Conservation (phyloP, 2,888 invertebrate genomes). For the Rhingia campestris region DNA sequence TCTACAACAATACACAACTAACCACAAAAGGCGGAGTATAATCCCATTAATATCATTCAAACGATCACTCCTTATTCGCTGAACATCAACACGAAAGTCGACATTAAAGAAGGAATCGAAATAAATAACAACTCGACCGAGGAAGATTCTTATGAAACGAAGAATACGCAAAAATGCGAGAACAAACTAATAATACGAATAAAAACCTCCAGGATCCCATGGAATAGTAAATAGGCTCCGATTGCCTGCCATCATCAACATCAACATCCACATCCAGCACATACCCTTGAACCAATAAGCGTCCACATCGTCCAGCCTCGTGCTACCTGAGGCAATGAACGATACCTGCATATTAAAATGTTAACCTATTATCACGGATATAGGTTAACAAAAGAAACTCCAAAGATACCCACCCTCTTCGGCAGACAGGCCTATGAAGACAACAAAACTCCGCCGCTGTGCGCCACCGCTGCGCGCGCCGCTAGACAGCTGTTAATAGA, state of each 20-base stretch:
- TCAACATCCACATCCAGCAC: slow-evolving; percentile 52
- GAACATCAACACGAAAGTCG: not conserved
- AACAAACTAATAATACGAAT: not conserved
- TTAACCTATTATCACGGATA: slow-evolving; percentile 75
- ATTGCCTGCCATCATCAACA: slow-evolving; percentile 37
- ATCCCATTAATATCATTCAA: slow-evolving; percentile 36
- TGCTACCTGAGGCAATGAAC: slow-evolving; percentile 72
- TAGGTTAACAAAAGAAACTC: slow-evolving; percentile 74
- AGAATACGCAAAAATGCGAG: not conserved
- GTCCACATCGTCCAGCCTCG: slow-evolving; percentile 69
- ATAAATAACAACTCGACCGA: slow-evolving; percentile 42
- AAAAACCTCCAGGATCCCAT: slow-evolving; percentile 38
- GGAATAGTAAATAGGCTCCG: slow-evolving; percentile 55
- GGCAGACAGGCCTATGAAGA: slow-evolving; percentile 61
- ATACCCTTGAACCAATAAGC: slow-evolving; percentile 75
- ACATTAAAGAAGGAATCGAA: slow-evolving; percentile 12
- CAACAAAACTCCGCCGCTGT: slow-evolving; percentile 24
- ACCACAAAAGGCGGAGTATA: slow-evolving; percentile 43
- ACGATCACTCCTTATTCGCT: slow-evolving; percentile 24
- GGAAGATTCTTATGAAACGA: not conserved
- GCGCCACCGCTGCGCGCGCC: not conserved
- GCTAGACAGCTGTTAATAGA: slow-evolving; percentile 63
- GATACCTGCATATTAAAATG: slow-evolving; percentile 75
- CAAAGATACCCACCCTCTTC: slow-evolving; percentile 72
- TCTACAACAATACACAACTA: too few species aligned